Percentiles rank a stretch among this genome's conserved stretches.
These are phyloP conservation scores for Fistularia commersonii DNA, from an alignment of 2,797 vertebrate genomes.

Conservation along the genomic window DNA sequence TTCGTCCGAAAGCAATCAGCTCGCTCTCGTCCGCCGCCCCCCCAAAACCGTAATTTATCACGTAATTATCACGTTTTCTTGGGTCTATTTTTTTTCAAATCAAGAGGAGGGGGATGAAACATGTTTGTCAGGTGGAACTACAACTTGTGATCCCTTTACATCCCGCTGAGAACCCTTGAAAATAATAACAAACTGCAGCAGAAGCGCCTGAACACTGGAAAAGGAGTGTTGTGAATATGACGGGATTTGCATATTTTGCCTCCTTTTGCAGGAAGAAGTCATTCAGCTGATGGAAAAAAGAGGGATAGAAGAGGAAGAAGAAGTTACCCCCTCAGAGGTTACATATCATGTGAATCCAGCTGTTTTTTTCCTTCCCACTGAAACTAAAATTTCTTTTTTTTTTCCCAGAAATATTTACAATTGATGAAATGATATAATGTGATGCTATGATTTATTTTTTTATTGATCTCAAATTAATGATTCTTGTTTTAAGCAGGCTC, in stretches of 20 bases:
- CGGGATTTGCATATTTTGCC: constrained; percentile 70
- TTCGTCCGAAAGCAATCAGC: constrained; percentile 55
- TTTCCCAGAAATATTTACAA: too few species aligned
- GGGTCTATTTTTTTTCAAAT: constrained; percentile 65
- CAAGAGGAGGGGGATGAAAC: constrained; percentile 42
- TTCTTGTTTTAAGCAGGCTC: too few species aligned
- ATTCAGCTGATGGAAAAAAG: constrained; percentile 38
- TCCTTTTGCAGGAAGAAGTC: constrained; percentile 45
- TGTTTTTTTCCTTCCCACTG: too few species aligned
- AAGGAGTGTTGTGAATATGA: constrained; percentile 69
- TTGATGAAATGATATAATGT: too few species aligned
- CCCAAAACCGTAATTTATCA: too few species aligned
- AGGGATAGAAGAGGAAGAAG: too few species aligned
- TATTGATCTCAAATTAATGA: too few species aligned
- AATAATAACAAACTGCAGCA: constrained; percentile 67
- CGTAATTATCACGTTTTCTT: too few species aligned
- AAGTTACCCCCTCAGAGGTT: constrained; percentile 44
- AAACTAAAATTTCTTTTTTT: too few species aligned
- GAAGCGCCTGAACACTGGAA: constrained; percentile 60
- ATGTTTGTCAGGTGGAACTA: constrained; percentile 71
- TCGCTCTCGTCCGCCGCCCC: too few species aligned
- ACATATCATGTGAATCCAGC: too few species aligned
- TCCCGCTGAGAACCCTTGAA: constrained; percentile 74
- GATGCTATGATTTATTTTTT: too few species aligned
- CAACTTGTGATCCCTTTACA: constrained; percentile 71